Conservation (phyloP, 2,888 invertebrate species). For the Timandra comae region DNA sequence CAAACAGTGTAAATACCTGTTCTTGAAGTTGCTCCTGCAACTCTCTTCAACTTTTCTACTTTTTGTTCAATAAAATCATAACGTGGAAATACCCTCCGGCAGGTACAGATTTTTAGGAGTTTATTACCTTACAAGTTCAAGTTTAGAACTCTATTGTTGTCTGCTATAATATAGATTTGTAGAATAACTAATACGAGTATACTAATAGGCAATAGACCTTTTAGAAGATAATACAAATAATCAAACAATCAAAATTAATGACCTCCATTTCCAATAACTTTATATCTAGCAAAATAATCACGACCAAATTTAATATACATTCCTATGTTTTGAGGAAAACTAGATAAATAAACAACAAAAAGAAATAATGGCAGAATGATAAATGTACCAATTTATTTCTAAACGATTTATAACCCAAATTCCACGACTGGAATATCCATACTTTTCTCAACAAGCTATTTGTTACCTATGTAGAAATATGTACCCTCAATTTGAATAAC, state of each 20-base stretch:
- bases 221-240: no score
- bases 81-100: slow-evolving; percentile 42
- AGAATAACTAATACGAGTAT: no score
- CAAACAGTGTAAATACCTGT: slow-evolving; percentile 75
- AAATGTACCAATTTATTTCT: slow-evolving; percentile 15
- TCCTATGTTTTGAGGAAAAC: not conserved
- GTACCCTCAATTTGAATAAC: slow-evolving; percentile 76
- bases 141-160: no score
- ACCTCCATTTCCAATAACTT: no score
- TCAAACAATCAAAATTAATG: no score
- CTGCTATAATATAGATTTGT: no score
- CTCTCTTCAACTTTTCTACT: slow-evolving; percentile 75
- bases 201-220: no score
- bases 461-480: slow-evolving; percentile 76
- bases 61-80: slow-evolving; percentile 72
- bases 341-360: slow-evolving; percentile 3
- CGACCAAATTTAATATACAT: no score
- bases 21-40: slow-evolving; percentile 74
- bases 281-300: no score
- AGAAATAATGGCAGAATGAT: slow-evolving; percentile 9
- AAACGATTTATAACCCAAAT: slow-evolving; percentile 21
- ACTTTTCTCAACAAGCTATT: slow-evolving; percentile 69
- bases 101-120: not conserved
- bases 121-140: no score
- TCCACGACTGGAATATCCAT: slow-evolving; percentile 51